Base-by-base conservation (phyloP, 2,797 vertebrate species). In the Lutjanus campechanus region DNA sequence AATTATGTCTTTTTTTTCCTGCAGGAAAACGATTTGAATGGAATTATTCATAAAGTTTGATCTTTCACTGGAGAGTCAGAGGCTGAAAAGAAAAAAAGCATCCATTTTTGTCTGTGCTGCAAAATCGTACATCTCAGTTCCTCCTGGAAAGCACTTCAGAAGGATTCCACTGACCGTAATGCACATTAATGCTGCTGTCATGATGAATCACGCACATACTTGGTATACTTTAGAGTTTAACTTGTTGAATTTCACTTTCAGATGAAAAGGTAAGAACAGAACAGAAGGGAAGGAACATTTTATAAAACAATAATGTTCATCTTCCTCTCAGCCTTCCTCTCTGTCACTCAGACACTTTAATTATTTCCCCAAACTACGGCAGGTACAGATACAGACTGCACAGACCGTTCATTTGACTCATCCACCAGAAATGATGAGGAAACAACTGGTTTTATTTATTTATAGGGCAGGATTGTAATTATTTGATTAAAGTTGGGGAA, bases 31-130 rank as follows among this genome's bases (percentile, higher is more conserved):
- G 51, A 60, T 43, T 49, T 72, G 46, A 75, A 55, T 66, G 17
- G 60, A 58, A 76, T 78, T 51, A 55, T 73, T 82, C 67, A 63
- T 73, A 58, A 76, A 59, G 51, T 47, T 62, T 67, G 41, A 53
- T 69, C 50, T 72, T 79, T 82, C 20, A 20, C 17, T 68, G 40
- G 29, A 29, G 67, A 64, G 43, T 68, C 13, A 40, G 53, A 22
- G 55, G 19, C 72, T 73, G 62, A 67, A 79, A 56, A 69, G 22
- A 19, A 41, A 36, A 25, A 66, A 60, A 60, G 8, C 8, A 47
- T 25, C 11, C 2, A 1, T 29, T 76, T 70, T 66, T 25, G 20
- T 70, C 46, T 73, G 7, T n/a, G 43, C 61, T 29, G 50, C 54
- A 49, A 16, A 59, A 40, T 22, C 29, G 22, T 51, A 20, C 46